Evolutionary conservation across 2,797 vertebrate species (phyloP).

Genomic region (Alosa sapidissima): DNA sequence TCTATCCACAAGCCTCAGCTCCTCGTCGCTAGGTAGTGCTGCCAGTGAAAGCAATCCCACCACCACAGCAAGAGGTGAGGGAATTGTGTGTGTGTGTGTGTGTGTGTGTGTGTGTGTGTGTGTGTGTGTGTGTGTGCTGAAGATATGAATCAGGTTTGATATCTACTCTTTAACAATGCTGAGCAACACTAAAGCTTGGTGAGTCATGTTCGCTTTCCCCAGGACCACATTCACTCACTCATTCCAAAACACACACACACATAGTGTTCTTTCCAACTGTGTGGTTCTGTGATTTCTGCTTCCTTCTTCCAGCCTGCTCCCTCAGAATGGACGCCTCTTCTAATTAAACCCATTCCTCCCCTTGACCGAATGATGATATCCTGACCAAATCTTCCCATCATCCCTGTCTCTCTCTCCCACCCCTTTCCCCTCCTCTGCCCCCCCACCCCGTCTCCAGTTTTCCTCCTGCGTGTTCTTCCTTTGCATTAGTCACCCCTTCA

Average conservation of each 20-base stretch:
- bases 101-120: neutral
- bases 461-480: neutral
- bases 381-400: neutral
- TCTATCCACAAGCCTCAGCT: slow-evolving; percentile 67
- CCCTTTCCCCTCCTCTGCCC: neutral
- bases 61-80: slow-evolving; percentile 67
- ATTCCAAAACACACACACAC: neutral
- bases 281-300: neutral
- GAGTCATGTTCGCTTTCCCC: neutral
- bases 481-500: neutral
- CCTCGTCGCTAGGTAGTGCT: slow-evolving; percentile 70
- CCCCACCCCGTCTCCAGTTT: neutral
- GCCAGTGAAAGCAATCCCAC: slow-evolving; percentile 65
- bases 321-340: neutral
- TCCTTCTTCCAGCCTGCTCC: neutral
- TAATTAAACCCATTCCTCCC: slow-evolving; percentile 22
- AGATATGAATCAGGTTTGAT: slow-evolving; percentile 27
- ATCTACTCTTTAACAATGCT: slow-evolving; percentile 1
- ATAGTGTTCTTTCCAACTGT: neutral
- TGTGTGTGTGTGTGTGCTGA: neutral
- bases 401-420: neutral
- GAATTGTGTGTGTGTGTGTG: slow-evolving; percentile 3
- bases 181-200: neutral
- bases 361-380: neutral
- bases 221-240: neutral